phyloP scores from a whole-genome alignment of 2,797 vertebrate genomes.

The Caiman crocodilus region DNA sequence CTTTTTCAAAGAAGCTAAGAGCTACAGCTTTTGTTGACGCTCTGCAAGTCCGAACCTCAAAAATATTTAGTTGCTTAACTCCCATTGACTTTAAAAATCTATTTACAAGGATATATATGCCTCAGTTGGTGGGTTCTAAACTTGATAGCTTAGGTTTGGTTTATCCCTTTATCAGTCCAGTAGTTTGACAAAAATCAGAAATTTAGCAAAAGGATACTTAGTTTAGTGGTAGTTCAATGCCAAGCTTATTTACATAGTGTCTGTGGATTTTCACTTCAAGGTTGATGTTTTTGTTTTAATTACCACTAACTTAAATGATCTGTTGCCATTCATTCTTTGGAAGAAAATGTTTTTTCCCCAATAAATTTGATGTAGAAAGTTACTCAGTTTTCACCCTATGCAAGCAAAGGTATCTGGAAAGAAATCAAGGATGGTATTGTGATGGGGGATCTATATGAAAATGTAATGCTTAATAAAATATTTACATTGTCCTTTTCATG shows the following conservation, averaged over 20 bases:
- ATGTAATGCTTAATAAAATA: not conserved
- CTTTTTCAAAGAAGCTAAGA: accelerated
- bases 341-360: accelerated
- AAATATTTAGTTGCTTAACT: no score
- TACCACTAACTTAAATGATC: not conserved
- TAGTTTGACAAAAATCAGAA: not conserved
- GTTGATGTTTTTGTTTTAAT: not conserved
- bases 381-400: not conserved
- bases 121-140: not conserved
- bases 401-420: not conserved
- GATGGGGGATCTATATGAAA: not conserved
- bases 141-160: not conserved
- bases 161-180: not conserved
- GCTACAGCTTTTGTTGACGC: not conserved
- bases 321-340: not conserved
- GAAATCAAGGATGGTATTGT: not conserved
- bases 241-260: not conserved
- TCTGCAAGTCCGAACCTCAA: accelerated
- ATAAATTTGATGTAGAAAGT: not conserved
- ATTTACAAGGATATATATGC: not conserved
- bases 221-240: no score
- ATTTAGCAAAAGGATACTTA: not conserved
- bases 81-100: not conserved
- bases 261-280: not conserved
- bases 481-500: not conserved